These are phyloP conservation scores for Hydropotes inermis DNA, from an alignment of 2,113 vertebrate genomes.

Conservation along the genomic window DNA sequence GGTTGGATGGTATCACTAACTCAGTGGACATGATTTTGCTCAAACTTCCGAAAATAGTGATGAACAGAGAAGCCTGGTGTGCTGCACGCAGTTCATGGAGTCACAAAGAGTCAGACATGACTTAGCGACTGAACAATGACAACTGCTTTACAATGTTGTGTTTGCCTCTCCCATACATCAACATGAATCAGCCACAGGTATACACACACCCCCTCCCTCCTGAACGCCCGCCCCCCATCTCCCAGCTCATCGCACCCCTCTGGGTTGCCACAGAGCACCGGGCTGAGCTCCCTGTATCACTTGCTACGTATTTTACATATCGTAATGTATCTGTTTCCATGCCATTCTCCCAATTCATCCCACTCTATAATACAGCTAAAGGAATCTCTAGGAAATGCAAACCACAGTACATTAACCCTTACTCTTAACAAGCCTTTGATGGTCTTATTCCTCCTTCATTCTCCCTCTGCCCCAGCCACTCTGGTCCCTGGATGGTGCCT, in stretches of 20 bases:
- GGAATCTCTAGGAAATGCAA: neutral
- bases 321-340: neutral
- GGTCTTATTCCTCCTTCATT: neutral
- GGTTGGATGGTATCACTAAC: neutral
- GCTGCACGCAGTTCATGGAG: rapidly evolving
- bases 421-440: neutral
- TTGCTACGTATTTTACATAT: neutral
- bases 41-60: neutral
- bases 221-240: neutral
- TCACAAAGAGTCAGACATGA: neutral
- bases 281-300: neutral
- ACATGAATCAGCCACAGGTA: neutral
- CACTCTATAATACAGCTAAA: neutral
- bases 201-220: neutral
- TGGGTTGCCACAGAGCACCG: neutral
- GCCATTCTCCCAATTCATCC: neutral
- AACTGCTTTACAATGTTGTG: neutral
- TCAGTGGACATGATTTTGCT: neutral
- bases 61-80: neutral
- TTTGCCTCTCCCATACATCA: neutral
- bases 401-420: neutral
- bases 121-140: neutral
- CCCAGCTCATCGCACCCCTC: neutral
- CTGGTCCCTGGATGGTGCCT: neutral
- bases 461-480: neutral